Evolutionary conservation across 35 echinoderm and acorn worm genomes (phyloP).

Genomic region (Diadema setosum): DNA sequence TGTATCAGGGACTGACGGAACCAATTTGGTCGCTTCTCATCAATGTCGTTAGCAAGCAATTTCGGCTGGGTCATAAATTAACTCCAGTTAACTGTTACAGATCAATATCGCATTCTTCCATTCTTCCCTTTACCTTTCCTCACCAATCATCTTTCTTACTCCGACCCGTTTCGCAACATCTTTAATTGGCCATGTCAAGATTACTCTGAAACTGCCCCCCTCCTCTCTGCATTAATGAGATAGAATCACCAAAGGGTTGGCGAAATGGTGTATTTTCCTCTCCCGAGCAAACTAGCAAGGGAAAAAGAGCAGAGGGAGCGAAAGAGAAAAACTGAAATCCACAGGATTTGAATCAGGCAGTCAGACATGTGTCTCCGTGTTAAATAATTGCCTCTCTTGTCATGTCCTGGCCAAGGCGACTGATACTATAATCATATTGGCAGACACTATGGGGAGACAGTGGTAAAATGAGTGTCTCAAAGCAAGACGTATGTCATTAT

Average conservation of each 20-base stretch:
- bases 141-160: not conserved
- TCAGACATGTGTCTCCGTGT: not conserved
- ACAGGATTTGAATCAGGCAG: no score
- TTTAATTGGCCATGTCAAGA: conserved; percentile 2
- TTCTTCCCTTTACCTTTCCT: no score
- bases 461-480: no score
- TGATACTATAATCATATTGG: not conserved
- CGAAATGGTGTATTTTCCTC: not conserved
- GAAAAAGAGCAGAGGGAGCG: not conserved
- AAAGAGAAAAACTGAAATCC: not conserved
- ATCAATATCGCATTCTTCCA: no score
- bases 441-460: not conserved
- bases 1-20: no score
- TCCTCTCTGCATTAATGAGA: not conserved
- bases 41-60: no score
- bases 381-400: not conserved
- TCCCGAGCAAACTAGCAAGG: not conserved
- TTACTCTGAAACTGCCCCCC: not conserved
- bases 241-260: not conserved
- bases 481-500: no score
- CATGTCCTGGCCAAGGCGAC: not conserved
- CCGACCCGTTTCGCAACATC: not conserved
- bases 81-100: no score
- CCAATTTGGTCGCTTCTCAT: no score
- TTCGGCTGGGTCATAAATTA: no score